Percentiles rank a stretch among this genome's conserved stretches.
Conservation (phyloP, 2,888 invertebrate species). For the Notodonta ziczac region DNA sequence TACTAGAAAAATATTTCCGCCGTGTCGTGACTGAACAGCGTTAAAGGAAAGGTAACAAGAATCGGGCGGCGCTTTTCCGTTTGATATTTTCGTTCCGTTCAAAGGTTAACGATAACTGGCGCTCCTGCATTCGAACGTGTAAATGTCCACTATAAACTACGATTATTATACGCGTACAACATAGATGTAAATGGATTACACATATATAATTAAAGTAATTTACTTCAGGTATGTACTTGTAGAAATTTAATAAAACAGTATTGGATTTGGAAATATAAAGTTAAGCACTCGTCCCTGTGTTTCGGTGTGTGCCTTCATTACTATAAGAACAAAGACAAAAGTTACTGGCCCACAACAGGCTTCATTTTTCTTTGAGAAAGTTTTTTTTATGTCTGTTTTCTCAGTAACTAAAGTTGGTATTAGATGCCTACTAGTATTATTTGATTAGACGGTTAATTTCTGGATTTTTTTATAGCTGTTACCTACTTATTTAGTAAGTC, state of each 20-base stretch:
- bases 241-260: too few species aligned
- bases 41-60: conserved; percentile 37
- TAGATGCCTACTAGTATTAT: conserved; percentile 19
- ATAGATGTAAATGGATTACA: too few species aligned
- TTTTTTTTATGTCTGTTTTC: conserved; percentile 32
- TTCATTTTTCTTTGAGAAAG: conserved; percentile 35
- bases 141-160: neutral
- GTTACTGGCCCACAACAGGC: conserved; percentile 33
- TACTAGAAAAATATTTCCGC: neutral
- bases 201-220: too few species aligned
- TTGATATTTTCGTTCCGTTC: conserved; percentile 35
- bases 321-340: conserved; percentile 31
- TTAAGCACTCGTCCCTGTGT: neutral
- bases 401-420: conserved; percentile 18
- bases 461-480: conserved; percentile 20
- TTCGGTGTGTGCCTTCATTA: conserved; percentile 24
- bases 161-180: too few species aligned
- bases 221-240: too few species aligned
- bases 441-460: conserved; percentile 16
- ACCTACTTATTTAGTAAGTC: neutral
- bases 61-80: conserved; percentile 39
- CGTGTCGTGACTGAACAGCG: conserved; percentile 39
- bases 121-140: conserved; percentile 23
- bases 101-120: conserved; percentile 36
- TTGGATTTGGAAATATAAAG: neutral